Conservation (phyloP, 2,888 invertebrate species). For the Hecatera dysodea region DNA sequence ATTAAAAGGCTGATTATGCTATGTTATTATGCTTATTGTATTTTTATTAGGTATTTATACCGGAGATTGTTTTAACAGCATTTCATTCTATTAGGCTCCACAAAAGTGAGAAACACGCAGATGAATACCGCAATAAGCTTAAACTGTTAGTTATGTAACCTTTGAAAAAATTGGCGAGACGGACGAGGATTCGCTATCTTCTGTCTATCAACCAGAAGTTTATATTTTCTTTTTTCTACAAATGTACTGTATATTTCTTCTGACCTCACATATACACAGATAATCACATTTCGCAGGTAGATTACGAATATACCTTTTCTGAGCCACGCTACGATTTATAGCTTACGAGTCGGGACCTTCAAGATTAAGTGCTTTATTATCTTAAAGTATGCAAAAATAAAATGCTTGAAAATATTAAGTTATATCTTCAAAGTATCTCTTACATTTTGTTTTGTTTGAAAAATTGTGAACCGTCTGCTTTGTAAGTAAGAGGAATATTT, state of each 20-base stretch:
- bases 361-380: slow-evolving; percentile 70
- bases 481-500: not conserved
- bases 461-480: not conserved
- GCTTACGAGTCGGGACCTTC: slow-evolving; percentile 47
- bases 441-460: not conserved
- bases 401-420: slow-evolving; percentile 46
- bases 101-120: not conserved
- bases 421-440: slow-evolving; percentile 11
- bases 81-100: not conserved
- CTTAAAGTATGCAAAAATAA: slow-evolving; percentile 67
- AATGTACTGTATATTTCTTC: not conserved
- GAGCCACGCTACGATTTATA: slow-evolving; percentile 66
- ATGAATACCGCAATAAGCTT: not conserved
- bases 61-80: not conserved
- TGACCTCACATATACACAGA: slow-evolving; percentile 18
- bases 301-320: slow-evolving; percentile 67
- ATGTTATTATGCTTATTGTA: too few species aligned
- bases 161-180: too few species aligned
- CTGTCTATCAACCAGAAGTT: too few species aligned
- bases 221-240: not conserved
- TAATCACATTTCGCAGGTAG: slow-evolving; percentile 72
- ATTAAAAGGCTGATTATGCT: too few species aligned
- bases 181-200: too few species aligned
- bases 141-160: slow-evolving; percentile 5
- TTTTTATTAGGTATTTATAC: slow-evolving; percentile 25